phyloP scores from a whole-genome alignment of 1,140 invertebrate species.

The Monomorium pharaonis region DNA sequence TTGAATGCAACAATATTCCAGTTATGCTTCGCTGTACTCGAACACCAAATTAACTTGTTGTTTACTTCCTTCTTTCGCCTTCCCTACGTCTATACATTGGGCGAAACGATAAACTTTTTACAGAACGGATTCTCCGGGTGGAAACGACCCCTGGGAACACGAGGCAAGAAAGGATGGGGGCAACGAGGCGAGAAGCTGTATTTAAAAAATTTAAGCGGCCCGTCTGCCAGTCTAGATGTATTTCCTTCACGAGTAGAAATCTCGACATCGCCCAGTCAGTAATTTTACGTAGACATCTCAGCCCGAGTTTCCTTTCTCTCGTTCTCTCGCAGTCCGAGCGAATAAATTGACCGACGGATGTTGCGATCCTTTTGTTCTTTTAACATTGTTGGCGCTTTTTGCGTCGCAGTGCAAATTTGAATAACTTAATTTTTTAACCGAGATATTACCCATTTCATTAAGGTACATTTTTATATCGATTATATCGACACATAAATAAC shows the following conservation, averaged over 20 bases:
- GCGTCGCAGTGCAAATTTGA: background rate
- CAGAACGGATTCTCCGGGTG: background rate
- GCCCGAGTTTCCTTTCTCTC: constrained; percentile 20
- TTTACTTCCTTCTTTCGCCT: background rate
- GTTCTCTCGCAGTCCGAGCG: background rate
- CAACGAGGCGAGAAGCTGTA: constrained; percentile 60
- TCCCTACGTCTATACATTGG: background rate
- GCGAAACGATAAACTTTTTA: constrained; percentile 42
- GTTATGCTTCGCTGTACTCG: background rate
- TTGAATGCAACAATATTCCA: constrained; percentile 11
- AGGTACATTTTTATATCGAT: constrained; percentile 7
- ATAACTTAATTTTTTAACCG: constrained; percentile 13
- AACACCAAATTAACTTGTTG: constrained; percentile 13
- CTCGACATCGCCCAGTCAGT: constrained; percentile 38
- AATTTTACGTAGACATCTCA: constrained; percentile 52
- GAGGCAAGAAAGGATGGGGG: constrained; percentile 36
- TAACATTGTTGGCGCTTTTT: constrained; percentile 10
- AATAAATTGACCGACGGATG: background rate
- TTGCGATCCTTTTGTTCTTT: constrained; percentile 1
- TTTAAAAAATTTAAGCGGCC: constrained; percentile 66
- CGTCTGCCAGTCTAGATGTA: constrained; percentile 30
- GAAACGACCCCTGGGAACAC: constrained; percentile 34
- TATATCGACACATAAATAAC: background rate
- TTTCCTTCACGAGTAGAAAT: constrained; percentile 47
- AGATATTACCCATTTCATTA: constrained; percentile 16